These are phyloP conservation scores for Fopius arisanus DNA, from an alignment of 1,140 invertebrate species.

Conservation along the genomic window DNA sequence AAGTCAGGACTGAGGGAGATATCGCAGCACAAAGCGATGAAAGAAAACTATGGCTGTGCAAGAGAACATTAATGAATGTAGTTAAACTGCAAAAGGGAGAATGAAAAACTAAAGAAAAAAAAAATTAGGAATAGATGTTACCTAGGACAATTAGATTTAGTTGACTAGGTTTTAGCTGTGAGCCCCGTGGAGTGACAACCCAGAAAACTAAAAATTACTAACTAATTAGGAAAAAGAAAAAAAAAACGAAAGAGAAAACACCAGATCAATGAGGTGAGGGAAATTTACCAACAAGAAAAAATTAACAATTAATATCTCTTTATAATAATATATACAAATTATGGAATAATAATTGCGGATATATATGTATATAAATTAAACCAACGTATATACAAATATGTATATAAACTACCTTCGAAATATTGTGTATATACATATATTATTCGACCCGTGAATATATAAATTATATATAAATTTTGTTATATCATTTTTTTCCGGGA, in stretches of 20 bases:
- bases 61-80: conserved; percentile 63
- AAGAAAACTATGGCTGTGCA: conserved; percentile 64
- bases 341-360: conserved; percentile 47
- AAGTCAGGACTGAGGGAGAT: background rate
- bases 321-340: conserved; percentile 56
- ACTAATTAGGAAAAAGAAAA: conserved; percentile 7
- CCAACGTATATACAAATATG: conserved; percentile 34
- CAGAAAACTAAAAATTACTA: background rate
- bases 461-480: conserved; percentile 49
- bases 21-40: conserved; percentile 31
- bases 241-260: conserved; percentile 50
- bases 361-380: conserved; percentile 53
- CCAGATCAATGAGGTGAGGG: conserved; percentile 22
- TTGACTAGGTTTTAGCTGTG: conserved; percentile 28
- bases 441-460: conserved; percentile 27
- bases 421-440: conserved; percentile 31
- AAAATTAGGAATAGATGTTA: conserved; percentile 53
- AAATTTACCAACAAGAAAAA: conserved; percentile 50
- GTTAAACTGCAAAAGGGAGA: conserved; percentile 44
- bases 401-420: conserved; percentile 45
- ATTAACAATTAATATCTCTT: conserved; percentile 58
- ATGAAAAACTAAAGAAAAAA: conserved; percentile 34
- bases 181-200: conserved; percentile 49
- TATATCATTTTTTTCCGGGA: conserved; percentile 45
- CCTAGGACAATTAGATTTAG: conserved; percentile 60